Evolutionary conservation across 2,888 invertebrate species (phyloP), one percentile per base, ranked within the genome.

Genomic region (Leucania comma): DNA sequence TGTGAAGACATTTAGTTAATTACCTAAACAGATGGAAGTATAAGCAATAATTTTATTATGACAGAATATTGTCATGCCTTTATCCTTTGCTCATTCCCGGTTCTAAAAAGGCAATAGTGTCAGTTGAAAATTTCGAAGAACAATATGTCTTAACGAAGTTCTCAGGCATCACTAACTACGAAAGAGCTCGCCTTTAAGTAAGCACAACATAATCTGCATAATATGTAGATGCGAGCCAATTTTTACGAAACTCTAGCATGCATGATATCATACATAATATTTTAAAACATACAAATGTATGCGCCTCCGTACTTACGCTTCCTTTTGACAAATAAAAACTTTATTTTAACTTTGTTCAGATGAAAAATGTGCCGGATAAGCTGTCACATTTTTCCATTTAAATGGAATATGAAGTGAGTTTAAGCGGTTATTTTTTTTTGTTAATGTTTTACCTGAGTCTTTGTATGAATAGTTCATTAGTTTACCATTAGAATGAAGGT

Each of bases 161-260:
- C 22, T 51, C n/a, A 51, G 6, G 12, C n/a, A 22, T 46, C 17
- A 2, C 24, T 35, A 22, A 26, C 48, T 26, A 59, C 20, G 51
- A 29, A 72, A 80, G 78, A 68, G 56, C 75, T 29, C 72, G 60
- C 73, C 78, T 75, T 76, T 72, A 82, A 82, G 78, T 78, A 78
- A 81, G 78, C 80, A 79, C 85, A 78, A 86, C 84, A 74, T 85
- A 89, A 92, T 93, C 90, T 92, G 82, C 92, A 93, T 93, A 91
- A 78, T 91, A 93, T 93, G 93, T 83, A 91, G 90, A 93, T 93
- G 86, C 68, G 77, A 80, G 77, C 83, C 89, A 88, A 90, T 89
- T 90, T 90, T 90, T 86, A 87, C 84, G 74, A 83, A 82, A 76
- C 78, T 67, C 78, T 65, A 74, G 76, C 76, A 69, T 78, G 77